Conservation (phyloP, 2,113 vertebrate species). For the Heterochromis multidens region DNA sequence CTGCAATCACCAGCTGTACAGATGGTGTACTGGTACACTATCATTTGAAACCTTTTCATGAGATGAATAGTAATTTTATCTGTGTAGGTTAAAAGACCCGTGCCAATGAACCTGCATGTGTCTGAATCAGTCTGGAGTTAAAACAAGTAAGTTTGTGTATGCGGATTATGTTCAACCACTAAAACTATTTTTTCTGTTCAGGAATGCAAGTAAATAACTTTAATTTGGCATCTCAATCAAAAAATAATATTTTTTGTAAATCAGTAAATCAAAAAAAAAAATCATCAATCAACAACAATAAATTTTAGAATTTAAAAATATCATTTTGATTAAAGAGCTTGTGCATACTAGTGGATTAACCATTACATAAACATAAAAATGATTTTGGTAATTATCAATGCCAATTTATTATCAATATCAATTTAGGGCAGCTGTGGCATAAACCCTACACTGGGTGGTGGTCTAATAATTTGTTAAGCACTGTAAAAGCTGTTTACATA, state of each 20-base stretch:
- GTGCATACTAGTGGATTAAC: neutral
- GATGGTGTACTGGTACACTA: constrained; percentile 39
- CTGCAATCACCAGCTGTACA: constrained; percentile 48
- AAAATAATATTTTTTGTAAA: too few relatives aligned
- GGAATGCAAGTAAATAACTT: neutral
- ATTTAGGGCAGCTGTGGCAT: neutral
- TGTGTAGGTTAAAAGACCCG: neutral
- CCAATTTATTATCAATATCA: neutral
- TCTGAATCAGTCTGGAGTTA: neutral
- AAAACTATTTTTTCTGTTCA: neutral
- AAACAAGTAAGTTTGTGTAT: neutral
- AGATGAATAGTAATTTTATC: constrained; percentile 11
- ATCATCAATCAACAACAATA: too few relatives aligned
- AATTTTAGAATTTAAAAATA: neutral
- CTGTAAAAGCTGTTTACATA: neutral
- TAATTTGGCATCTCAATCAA: neutral
- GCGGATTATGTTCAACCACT: neutral
- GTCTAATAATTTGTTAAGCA: neutral
- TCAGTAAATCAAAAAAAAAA: too few relatives aligned
- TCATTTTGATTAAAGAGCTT: neutral
- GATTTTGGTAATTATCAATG: neutral
- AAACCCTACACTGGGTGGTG: neutral
- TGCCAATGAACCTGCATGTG: constrained; percentile 21
- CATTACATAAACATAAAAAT: neutral
- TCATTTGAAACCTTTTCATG: constrained; percentile 46